phyloP scores from a whole-genome alignment of 2,888 invertebrate genomes.

The Zonitis immaculata region DNA sequence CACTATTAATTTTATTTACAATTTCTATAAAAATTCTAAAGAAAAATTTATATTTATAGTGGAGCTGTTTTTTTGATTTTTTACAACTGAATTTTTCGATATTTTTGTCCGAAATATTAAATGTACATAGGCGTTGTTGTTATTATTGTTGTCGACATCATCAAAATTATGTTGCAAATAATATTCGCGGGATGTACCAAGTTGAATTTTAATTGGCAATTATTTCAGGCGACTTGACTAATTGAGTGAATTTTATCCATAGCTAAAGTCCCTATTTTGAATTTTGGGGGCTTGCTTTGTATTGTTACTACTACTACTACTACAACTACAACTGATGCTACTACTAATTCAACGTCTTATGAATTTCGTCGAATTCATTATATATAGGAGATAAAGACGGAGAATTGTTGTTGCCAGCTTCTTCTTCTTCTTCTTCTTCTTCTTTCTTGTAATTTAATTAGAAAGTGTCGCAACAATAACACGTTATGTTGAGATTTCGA shows the following conservation, averaged over 20 bases:
- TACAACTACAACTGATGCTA: no score
- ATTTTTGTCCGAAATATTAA: no score
- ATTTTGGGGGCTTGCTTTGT: constrained; percentile 22
- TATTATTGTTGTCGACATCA: not conserved
- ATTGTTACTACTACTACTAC: no score
- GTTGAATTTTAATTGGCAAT: constrained; percentile 41
- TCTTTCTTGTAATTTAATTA: constrained; percentile 24
- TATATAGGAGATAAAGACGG: constrained; percentile 23
- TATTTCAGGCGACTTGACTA: constrained; percentile 41
- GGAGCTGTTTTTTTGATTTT: no score
- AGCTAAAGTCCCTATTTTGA: constrained; percentile 27
- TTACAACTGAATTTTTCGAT: no score
- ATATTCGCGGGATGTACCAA: not conserved
- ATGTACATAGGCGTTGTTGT: no score
- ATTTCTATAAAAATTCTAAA: no score
- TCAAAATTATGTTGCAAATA: not conserved
- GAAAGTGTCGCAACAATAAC: constrained; percentile 22
- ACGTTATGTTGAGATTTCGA: not conserved
- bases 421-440: no score
- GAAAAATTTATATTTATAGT: no score
- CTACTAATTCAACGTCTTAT: constrained; percentile 1
- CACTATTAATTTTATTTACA: no score
- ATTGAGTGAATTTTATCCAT: constrained; percentile 38
- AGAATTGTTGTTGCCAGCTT: not conserved
- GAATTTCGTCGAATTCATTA: constrained; percentile 26